Base-by-base conservation (phyloP, 2,888 invertebrate genomes). In the Pecten maximus region DNA sequence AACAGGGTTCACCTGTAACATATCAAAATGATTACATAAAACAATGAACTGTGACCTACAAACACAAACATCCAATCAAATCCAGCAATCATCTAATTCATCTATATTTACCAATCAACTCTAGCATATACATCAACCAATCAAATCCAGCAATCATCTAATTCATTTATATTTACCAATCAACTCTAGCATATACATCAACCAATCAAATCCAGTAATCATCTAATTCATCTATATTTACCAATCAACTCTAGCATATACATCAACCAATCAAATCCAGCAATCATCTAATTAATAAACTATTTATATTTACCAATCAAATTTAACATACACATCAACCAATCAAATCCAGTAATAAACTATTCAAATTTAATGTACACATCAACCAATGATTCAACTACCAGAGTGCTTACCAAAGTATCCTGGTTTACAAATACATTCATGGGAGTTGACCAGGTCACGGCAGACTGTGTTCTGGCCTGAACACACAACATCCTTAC, bases 351-450 rank as follows among this genome's bases (percentile, higher is more conserved):
- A 44, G 6, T 12, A 44, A 44, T 12, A 44, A 74, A 74, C 74
- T 35, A 74, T 35, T 74, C 28, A 35, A 44, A 44, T 23, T 19
- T 54, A 15, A 35, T 74, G 0, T 4, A 54, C 50, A 54, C 50
- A 54, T 16, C 15, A 54, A 54, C 50, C 50, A 54, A 54, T 54
- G 8, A 54, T 19, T 54, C 19, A 54, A 54, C 19, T 86, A 15
- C 19, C 19, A 35, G 48, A n/a, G n/a, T 44, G 28, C 89, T 88
- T 90, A 94, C 95, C 94, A 89, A 92, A 89, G 91, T 91, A 95
- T 16, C 95, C 95, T 39, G 91, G 88, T 89, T 91, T 90, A 91
- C 95, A 95, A 23, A 88, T 92, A 91, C 95, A 95, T 4, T 87
- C 87, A 88, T 93, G 93, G 19, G 88, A 35, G 86, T 93, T 93